A percentile compares a stretch with the other conserved stretches of the same genome.
phyloP scores from a whole-genome alignment of 1,140 invertebrate species.

The Drosophila miranda region DNA sequence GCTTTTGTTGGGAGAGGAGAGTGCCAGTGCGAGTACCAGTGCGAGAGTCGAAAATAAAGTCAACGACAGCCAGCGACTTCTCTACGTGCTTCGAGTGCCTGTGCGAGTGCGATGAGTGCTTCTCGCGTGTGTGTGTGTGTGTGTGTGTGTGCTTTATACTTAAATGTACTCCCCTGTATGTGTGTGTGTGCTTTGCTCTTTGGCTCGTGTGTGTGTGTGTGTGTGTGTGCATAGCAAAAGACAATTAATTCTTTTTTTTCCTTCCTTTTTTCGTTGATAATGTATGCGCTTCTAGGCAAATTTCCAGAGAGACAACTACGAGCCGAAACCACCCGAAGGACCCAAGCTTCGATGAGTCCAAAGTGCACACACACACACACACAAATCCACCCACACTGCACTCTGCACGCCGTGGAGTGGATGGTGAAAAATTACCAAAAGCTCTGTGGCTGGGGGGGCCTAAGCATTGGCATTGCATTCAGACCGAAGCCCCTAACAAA shows the following conservation, averaged over 20 bases:
- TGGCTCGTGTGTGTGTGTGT: slow-evolving; percentile 36
- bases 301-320: slow-evolving; percentile 37
- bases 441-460: slow-evolving; percentile 7
- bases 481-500: slow-evolving; percentile 37
- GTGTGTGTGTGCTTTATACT: slow-evolving; percentile 12
- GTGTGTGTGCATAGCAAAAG: slow-evolving; percentile 66
- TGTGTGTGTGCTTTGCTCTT: slow-evolving; percentile 47
- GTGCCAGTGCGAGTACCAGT: slow-evolving; percentile 14
- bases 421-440: background rate
- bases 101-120: slow-evolving; percentile 26
- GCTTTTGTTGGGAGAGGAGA: slow-evolving; percentile 1
- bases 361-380: slow-evolving; percentile 18
- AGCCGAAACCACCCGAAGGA: slow-evolving; percentile 26
- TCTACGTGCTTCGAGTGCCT: slow-evolving; percentile 71
- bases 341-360: slow-evolving; percentile 34
- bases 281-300: slow-evolving; percentile 49
- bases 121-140: slow-evolving; percentile 12
- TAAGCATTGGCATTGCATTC: slow-evolving; percentile 9
- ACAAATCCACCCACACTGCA: background rate
- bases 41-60: slow-evolving; percentile 76
- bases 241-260: slow-evolving; percentile 74
- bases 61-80: slow-evolving; percentile 62
- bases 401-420: too few relatives aligned
- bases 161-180: slow-evolving; percentile 4
- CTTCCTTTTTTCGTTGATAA: slow-evolving; percentile 24